phyloP scores from a whole-genome alignment of 2,888 invertebrate genomes.

The Drosophila mulleri region DNA sequence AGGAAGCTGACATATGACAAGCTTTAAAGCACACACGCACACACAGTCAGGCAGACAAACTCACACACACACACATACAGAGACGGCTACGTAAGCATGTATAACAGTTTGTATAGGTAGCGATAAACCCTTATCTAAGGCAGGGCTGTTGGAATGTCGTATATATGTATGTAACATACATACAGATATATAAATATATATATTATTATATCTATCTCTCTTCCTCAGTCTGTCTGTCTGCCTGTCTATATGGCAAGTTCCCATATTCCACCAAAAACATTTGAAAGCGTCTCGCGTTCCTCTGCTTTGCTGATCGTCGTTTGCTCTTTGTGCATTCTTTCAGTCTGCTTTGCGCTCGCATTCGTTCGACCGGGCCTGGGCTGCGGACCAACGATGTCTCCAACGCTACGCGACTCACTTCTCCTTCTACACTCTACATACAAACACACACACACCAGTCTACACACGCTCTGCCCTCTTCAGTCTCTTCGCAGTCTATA shows the following conservation, averaged over 20 bases:
- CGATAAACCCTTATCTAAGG: slow-evolving; percentile 57
- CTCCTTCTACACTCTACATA: slow-evolving; percentile 10
- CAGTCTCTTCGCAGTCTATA: not conserved
- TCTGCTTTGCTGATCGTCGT: slow-evolving; percentile 66
- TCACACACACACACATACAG: not conserved
- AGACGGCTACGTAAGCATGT: not conserved
- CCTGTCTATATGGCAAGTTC: slow-evolving; percentile 28
- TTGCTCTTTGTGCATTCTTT: slow-evolving; percentile 76
- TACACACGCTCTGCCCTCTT: slow-evolving; percentile 7
- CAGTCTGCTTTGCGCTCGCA: slow-evolving; percentile 60
- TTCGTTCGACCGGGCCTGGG: slow-evolving; percentile 45
- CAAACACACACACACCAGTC: not conserved
- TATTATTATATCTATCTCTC: not conserved
- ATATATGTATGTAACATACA: not conserved
- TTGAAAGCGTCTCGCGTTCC: slow-evolving; percentile 52
- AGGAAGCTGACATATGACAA: slow-evolving; percentile 55
- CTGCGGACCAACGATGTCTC: slow-evolving; percentile 26
- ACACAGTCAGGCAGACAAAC: not conserved
- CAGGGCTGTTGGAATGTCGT: slow-evolving; percentile 49
- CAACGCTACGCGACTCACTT: slow-evolving; percentile 5
- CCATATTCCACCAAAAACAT: slow-evolving; percentile 43
- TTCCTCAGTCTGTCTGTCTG: not conserved
- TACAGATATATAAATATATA: not conserved
- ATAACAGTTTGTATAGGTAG: slow-evolving; percentile 17
- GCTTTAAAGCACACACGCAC: slow-evolving; percentile 39